A percentile compares a stretch with the other conserved stretches of the same genome.
These are phyloP conservation scores for Oreonectes daqikongensis DNA, from an alignment of 2,797 vertebrate genomes.

Conservation along the genomic window DNA sequence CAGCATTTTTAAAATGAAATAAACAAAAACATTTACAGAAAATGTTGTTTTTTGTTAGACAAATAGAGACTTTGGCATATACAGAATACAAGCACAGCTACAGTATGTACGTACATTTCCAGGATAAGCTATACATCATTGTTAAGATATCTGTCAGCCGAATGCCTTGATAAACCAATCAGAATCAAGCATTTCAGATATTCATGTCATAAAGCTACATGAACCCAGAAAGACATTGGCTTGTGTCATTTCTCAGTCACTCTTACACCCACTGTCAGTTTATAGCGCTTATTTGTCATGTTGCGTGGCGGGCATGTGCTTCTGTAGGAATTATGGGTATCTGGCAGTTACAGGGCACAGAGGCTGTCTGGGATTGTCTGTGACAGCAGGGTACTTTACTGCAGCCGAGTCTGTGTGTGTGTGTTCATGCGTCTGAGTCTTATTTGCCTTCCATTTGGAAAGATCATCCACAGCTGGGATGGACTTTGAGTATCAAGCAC, in stretches of 20 bases:
- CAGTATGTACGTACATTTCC: not conserved
- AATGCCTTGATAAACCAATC: not conserved
- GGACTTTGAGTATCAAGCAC: constrained; percentile 20
- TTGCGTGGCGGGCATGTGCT: constrained; percentile 34
- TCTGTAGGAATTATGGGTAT: constrained; percentile 58
- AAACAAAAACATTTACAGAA: not conserved
- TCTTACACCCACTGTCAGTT: constrained; percentile 20
- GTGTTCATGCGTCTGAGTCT: constrained; percentile 49
- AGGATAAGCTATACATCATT: not conserved
- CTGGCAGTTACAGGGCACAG: constrained; percentile 59
- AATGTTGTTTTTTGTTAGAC: no score
- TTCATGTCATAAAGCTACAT: not conserved
- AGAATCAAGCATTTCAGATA: not conserved
- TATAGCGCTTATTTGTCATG: constrained; percentile 44
- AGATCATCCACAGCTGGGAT: constrained; percentile 37
- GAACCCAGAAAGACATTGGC: not conserved
- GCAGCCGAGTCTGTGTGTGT: constrained; percentile 56
- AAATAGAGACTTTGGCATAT: not conserved
- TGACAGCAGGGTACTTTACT: constrained; percentile 50
- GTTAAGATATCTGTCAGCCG: not conserved
- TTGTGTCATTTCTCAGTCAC: not conserved
- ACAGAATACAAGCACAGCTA: not conserved
- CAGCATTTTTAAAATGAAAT: no score
- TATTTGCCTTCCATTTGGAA: constrained; percentile 39
- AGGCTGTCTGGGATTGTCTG: constrained; percentile 54